phyloP scores from a whole-genome alignment of 2,113 vertebrate genomes.

The Echinops telfairi region DNA sequence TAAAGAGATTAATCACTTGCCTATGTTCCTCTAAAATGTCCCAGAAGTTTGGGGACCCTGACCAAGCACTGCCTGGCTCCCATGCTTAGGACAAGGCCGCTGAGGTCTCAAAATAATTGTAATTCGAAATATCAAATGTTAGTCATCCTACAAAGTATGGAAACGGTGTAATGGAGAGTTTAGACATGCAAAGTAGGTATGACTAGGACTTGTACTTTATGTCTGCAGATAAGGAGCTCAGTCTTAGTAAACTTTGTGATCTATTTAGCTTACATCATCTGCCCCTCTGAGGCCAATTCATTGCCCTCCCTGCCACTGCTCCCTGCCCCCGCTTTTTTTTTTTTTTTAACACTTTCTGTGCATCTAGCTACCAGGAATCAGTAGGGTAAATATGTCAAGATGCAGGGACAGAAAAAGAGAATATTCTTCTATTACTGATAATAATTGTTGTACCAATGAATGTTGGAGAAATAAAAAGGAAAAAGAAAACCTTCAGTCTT shows the following conservation, averaged over 20 bases:
- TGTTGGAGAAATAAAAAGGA: neutral
- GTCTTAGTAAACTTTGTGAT: neutral
- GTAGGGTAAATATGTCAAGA: neutral
- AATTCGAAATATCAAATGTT: neutral
- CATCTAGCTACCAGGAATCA: neutral
- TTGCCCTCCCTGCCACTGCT: neutral
- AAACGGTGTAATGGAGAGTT: neutral
- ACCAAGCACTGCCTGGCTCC: neutral
- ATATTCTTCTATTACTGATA: neutral
- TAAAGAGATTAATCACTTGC: neutral
- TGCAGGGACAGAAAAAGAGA: neutral
- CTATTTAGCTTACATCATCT: constrained; percentile 1
- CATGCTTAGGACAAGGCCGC: neutral
- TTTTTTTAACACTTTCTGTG: neutral
- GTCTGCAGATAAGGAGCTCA: constrained; percentile 8
- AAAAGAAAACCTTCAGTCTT: neutral
- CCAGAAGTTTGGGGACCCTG: neutral
- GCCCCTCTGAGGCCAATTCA: neutral
- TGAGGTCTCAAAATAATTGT: neutral
- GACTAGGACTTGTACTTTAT: neutral
- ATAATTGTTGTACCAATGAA: constrained; percentile 20
- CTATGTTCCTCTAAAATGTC: neutral
- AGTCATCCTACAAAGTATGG: neutral
- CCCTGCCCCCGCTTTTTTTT: neutral
- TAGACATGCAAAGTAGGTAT: neutral